These are phyloP conservation scores for Crax fasciolata DNA, from an alignment of 2,797 vertebrate genomes.

Conservation along the genomic window DNA sequence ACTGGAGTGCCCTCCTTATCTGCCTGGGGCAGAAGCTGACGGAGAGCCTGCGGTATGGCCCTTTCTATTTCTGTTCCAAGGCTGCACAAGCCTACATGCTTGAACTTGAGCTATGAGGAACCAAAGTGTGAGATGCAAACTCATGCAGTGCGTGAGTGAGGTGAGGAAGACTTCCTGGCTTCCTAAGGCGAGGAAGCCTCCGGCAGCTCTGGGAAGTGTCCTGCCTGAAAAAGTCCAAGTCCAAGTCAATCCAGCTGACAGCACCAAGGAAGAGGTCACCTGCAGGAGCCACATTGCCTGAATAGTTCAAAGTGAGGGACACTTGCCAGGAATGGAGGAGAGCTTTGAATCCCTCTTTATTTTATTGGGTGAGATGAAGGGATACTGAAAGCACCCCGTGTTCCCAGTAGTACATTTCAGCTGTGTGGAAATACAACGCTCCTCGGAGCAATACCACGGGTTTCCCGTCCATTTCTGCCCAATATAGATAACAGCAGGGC, in stretches of 20 bases:
- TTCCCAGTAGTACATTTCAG: not conserved
- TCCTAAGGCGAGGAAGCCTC: not conserved
- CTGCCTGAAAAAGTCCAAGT: not conserved
- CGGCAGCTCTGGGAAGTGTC: not conserved
- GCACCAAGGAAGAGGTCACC: not conserved
- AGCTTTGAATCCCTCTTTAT: not conserved
- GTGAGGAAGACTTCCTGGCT: not conserved
- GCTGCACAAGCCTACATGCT: not conserved
- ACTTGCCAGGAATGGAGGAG: not conserved
- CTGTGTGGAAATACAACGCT: not conserved
- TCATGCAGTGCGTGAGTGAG: not conserved
- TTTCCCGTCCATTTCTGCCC: slow-evolving; percentile 16
- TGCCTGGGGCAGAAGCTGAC: slow-evolving; percentile 26
- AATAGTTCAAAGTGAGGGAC: not conserved
- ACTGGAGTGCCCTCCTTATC: slow-evolving; percentile 41
- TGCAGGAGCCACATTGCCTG: not conserved
- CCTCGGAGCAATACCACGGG: slow-evolving; percentile 26
- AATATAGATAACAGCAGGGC: slow-evolving; percentile 43
- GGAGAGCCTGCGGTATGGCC: not conserved
- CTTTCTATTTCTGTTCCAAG: not conserved
- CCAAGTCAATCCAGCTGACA: not conserved
- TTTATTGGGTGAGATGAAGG: not conserved
- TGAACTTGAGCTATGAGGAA: not conserved
- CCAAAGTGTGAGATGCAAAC: not conserved
- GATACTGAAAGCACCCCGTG: not conserved